These are phyloP conservation scores for Drosophila bipectinata DNA, from an alignment of 1,140 invertebrate species.

Conservation along the genomic window DNA sequence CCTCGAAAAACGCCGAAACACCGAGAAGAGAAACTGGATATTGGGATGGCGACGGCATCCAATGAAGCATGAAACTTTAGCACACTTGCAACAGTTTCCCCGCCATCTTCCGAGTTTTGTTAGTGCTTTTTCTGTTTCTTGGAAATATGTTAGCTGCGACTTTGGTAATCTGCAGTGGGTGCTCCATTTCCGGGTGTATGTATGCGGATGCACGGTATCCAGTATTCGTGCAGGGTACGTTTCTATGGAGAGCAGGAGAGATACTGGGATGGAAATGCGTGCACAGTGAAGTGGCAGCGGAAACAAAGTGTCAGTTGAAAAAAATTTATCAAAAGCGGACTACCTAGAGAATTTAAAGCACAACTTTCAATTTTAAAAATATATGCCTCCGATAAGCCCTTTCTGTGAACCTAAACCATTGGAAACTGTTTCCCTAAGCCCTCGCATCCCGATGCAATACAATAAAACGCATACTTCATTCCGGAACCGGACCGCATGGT, in stretches of 20 bases:
- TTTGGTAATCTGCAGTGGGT: conserved; percentile 71
- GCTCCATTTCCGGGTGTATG: conserved; percentile 10
- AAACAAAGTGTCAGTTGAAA: neutral
- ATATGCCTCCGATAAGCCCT: neutral
- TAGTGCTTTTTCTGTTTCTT: conserved; percentile 19
- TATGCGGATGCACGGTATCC: neutral
- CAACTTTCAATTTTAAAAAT: neutral
- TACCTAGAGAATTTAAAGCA: neutral
- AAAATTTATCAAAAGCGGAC: neutral
- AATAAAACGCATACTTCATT: conserved; percentile 4
- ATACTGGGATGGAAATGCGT: conserved; percentile 56
- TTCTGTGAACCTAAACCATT: neutral
- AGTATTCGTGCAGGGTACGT: neutral
- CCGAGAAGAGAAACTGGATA: conserved; percentile 17
- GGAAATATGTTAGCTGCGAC: conserved; percentile 76
- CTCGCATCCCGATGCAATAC: neutral
- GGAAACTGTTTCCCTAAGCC: neutral
- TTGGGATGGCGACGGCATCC: conserved; percentile 52
- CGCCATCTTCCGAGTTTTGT: neutral
- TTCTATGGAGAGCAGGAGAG: conserved; percentile 2
- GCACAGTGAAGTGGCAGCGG: conserved; percentile 55
- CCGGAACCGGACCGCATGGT: neutral
- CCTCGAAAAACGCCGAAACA: conserved; percentile 5
- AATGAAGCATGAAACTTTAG: conserved; percentile 81
- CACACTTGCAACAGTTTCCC: conserved; percentile 73